Evolutionary conservation across 1,140 invertebrate species (phyloP), one percentile per base, ranked within the genome.

Genomic region (Palaemon carinicauda): DNA sequence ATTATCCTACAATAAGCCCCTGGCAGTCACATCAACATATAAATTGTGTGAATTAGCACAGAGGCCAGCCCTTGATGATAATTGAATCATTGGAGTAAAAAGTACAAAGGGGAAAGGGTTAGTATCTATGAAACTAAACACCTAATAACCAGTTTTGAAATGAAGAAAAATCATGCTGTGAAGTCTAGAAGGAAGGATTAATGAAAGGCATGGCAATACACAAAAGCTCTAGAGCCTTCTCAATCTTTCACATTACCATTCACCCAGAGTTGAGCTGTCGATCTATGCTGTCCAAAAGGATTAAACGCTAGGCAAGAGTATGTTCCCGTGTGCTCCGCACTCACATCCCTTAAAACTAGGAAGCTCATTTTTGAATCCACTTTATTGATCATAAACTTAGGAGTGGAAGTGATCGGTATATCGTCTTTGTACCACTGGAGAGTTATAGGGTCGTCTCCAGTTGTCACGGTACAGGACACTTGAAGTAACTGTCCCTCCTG

Each of bases 301-400:
- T 96, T 96, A 74, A 93, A 93, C 89, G 94, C 95, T 74, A 93
- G 93, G 69, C 91, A 91, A 10, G 91, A 90, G 79, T 91, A 91
- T 50, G 89, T 90, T 24, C 91, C 91, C 12, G 85, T 85, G 78
- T 90, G 87, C 65, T 88, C 87, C 50, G 79, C 53, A 80, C 81
- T 81, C 29, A 88, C 87, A 73, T 69, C 87, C 12, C 77, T 74
- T 56, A 88, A 31, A 51, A 88, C 79, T 29, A 88, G 75, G 71
- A 88, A 82, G 31, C 75, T 88, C 80, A 88, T 79, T 81, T 88
- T 88, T 5, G 87, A 80, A 41, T 83, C 81, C 79, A 88, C 80
- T 52, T 88, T 88, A 53, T 79, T 83, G 75, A 88, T 88, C 65
- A 82, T 79, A 54, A 88, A 88, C 33, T 88, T 83, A 12, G 54